These are phyloP conservation scores for Lysiphlebus fabarum DNA, from an alignment of 1,140 invertebrate species.

Conservation along the genomic window DNA sequence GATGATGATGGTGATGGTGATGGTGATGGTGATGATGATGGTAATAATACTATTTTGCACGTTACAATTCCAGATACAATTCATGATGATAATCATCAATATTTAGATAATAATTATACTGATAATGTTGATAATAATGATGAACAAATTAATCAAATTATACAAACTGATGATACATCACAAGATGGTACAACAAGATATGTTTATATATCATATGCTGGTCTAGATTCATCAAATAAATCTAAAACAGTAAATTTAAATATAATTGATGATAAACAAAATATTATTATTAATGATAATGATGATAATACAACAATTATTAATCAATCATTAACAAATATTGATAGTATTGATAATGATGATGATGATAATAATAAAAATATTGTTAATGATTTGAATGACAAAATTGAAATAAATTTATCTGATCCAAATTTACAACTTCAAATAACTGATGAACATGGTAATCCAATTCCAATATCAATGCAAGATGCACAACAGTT, in stretches of 20 bases:
- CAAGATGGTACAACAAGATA: constrained; percentile 48
- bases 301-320: constrained; percentile 32
- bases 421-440: constrained; percentile 46
- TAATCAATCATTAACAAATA: constrained; percentile 31
- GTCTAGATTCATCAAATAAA: constrained; percentile 48
- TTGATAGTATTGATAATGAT: constrained; percentile 34
- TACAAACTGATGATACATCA: constrained; percentile 36
- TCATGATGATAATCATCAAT: constrained; percentile 34
- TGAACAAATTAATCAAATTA: no score
- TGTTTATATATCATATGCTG: constrained; percentile 56
- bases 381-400: constrained; percentile 30
- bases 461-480: constrained; percentile 66
- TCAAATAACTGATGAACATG: constrained; percentile 65
- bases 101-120: constrained; percentile 32
- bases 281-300: constrained; percentile 45
- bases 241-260: constrained; percentile 49
- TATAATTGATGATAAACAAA: constrained; percentile 39
- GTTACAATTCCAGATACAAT: constrained; percentile 41
- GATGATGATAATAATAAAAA: constrained; percentile 31
- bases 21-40: no score
- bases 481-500: constrained; percentile 62
- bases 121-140: no score
- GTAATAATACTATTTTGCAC: constrained; percentile 47
- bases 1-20: no score
- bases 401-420: constrained; percentile 36